Base-by-base conservation (phyloP, 1,140 invertebrate species). In the Sarcophaga bullata region DNA sequence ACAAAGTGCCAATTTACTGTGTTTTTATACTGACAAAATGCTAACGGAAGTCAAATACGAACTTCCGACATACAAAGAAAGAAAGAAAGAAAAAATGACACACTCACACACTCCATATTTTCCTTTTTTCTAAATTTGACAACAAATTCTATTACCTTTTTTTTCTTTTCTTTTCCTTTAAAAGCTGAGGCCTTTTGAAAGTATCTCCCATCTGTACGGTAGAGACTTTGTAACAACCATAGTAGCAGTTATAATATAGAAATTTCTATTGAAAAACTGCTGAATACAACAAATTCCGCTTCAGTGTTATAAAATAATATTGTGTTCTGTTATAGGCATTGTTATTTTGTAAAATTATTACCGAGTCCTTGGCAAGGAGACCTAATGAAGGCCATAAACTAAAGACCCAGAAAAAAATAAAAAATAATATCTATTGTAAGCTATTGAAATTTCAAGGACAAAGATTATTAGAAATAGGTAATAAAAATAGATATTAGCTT, bases 1-100 rank as follows among this genome's bases (percentile, higher is more conserved):
- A 78, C 75, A 78, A 78, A 78, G 75, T 78, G 75, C 75, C 75
- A 78, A 78, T 78, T 78, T 78, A 78, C 75, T 78, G 25, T 37
- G 25, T 37, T 37, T 37, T 37, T 78, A 50, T 78, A 78, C 75
- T 78, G 75, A 78, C 75, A 78, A 78, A 78, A 78, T 78, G 75
- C 75, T 78, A 78, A 78, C 75, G 75, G 75, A 78, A 78, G 75
- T 78, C 75, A 78, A 78, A 78, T 78, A 78, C 75, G 49, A 78
- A 78, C 75, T 78, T 78, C 75, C 75, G 75, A 78, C 75, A 78
- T n/a, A 78, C 13, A 13, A 8, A 47, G 13, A 19, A 52, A 48
- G 17, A 37, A 37, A 4, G 4, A 37, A 37, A 37, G 25, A 37
- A n/a, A n/a, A n/a, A n/a, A n/a, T n/a, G n/a, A n/a, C n/a, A 37